Conservation (phyloP, 2,797 vertebrate genomes). For the Natrix natrix region DNA sequence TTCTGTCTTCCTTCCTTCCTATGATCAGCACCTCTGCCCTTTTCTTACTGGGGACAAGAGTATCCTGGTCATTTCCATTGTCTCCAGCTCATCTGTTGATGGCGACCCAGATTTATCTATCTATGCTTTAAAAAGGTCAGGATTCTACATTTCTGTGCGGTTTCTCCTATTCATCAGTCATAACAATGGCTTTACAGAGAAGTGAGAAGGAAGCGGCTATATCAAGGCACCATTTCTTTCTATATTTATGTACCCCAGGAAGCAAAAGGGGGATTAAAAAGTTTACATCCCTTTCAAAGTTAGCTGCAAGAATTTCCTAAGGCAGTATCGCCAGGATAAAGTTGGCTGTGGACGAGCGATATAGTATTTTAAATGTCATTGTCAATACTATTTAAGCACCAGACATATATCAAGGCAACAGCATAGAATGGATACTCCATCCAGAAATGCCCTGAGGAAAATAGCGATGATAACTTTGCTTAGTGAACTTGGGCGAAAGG, state of each 20-base stretch:
- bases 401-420: background rate
- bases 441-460: background rate
- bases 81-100: background rate
- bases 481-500: rapidly evolving
- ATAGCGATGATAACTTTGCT: rapidly evolving
- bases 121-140: background rate
- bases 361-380: slow-evolving; percentile 29
- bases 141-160: background rate
- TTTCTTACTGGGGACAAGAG: background rate
- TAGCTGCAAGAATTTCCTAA: background rate
- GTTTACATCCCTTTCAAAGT: slow-evolving; percentile 8
- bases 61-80: background rate
- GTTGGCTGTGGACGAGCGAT: slow-evolving; percentile 21
- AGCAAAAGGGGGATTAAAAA: background rate
- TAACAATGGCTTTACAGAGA: background rate
- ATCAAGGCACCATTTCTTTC: background rate
- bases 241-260: background rate
- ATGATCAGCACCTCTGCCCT: background rate
- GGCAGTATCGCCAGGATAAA: background rate
- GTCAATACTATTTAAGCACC: slow-evolving; percentile 29
- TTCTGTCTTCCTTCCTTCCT: background rate
- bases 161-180: background rate
- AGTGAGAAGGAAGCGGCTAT: background rate
- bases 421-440: background rate
- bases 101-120: background rate